Evolutionary conservation across 2,113 vertebrate genomes (phyloP).

Genomic region (Odontophorus gujanensis): DNA sequence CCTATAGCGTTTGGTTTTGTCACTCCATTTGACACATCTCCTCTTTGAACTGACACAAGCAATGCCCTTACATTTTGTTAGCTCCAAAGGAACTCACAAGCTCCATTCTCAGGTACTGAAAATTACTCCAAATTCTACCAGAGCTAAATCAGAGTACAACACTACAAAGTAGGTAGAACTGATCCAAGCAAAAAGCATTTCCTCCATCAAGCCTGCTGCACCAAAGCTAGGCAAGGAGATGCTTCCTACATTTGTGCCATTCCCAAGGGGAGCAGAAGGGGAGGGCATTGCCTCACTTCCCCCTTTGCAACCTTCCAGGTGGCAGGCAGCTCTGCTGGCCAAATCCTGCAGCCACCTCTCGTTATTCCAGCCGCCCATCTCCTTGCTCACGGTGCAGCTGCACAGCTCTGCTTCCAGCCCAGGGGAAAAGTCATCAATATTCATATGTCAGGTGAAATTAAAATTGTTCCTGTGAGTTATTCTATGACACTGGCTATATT

Average conservation of each 20-base stretch:
- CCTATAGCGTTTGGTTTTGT: background rate
- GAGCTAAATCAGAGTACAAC: background rate
- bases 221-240: background rate
- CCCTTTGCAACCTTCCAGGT: background rate
- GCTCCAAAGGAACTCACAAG: background rate
- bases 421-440: constrained; percentile 13
- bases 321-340: background rate
- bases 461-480: constrained; percentile 35
- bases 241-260: background rate
- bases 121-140: background rate
- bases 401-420: background rate
- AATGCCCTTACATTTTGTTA: background rate
- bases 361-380: background rate
- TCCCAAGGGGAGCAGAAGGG: background rate
- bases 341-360: background rate
- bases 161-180: background rate
- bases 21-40: background rate
- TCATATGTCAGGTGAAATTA: constrained; percentile 24
- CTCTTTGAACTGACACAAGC: background rate
- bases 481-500: background rate
- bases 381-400: fast-evolving
- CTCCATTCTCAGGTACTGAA: background rate
- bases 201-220: background rate
- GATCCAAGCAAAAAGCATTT: background rate
- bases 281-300: background rate